Base-by-base conservation (phyloP, 2,888 invertebrate species). In the Acronicta leporina region DNA sequence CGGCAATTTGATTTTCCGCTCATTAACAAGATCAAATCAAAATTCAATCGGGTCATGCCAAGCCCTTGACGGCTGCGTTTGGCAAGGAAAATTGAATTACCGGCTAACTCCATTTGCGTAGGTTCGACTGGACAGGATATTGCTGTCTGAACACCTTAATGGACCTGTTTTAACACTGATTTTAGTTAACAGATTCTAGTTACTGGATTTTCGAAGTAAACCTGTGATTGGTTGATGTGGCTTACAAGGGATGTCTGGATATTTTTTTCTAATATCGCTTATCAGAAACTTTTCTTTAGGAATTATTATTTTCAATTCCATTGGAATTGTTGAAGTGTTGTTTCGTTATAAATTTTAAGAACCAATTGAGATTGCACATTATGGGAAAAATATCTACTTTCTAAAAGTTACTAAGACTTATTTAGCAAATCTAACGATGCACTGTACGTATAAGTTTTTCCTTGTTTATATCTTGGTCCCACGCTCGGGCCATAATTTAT, bases 111-210 rank as follows among this genome's bases (percentile, higher is more conserved):
- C 70, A 79, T 70, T 73, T 78, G 74, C 79, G 77, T 75, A 74
- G 77, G 69, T 71, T 78, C 73, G 81, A 75, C 73, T 81, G 75
- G 80, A 85, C 86, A 84, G 90, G 91, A 90, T 88, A 91, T 92
- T 89, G 79, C 83, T 71, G 85, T 86, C 87, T 87, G 81, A 77
- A 74, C 71, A 75, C 69, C 62, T 77, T 76, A 77, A 78, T 77
- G 41, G 54, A 72, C 62, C 48, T 53, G 68, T 68, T 73, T 73
- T 65, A 79, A 68, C 74, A 67, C 75, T 53, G 59, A 49, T 70
- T 71, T 68, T 68, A 77, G 63, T 48, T 59, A 67, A 72, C 68
- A 61, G 46, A 67, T 62, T 52, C 43, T 38, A 43, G 55, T 61
- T 43, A 27, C 13, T 35, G 33, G 15, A 30, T 52, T 38, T 52